A percentile compares a stretch with the other conserved stretches of the same genome.
Conservation (phyloP, 2,888 invertebrate species). For the Meteorus colon region DNA sequence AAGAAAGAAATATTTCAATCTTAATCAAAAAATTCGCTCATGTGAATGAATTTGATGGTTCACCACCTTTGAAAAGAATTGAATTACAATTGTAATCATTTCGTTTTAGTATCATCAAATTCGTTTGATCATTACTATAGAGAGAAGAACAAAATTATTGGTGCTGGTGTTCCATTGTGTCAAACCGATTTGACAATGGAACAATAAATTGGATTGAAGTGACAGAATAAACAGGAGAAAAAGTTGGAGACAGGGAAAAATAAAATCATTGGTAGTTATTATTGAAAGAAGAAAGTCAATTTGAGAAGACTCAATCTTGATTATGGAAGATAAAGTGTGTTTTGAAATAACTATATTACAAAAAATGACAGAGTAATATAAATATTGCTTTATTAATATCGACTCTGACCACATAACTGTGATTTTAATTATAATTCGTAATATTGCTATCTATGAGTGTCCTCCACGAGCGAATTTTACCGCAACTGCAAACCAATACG, state of each 20-base stretch:
- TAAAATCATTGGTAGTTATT: background rate
- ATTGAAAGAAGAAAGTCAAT: background rate
- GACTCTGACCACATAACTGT: background rate
- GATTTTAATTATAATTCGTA: constrained; percentile 32
- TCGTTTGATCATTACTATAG: constrained; percentile 3
- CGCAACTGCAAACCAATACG: constrained; percentile 13
- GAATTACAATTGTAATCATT: background rate
- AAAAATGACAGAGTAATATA: background rate
- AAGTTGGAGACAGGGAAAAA: background rate
- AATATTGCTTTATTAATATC: background rate
- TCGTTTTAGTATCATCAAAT: background rate
- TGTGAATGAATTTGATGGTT: constrained; percentile 30
- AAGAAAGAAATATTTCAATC: background rate
- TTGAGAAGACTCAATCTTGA: too few species aligned
- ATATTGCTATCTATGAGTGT: constrained; percentile 29
- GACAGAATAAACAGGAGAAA: background rate
- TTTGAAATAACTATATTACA: too few species aligned
- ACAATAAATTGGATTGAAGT: constrained; percentile 15
- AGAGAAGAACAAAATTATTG: background rate
- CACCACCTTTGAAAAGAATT: background rate
- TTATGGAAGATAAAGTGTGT: too few species aligned
- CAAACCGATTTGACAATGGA: background rate
- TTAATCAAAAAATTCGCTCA: background rate
- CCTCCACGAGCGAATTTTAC: background rate
- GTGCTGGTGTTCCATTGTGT: background rate